Conservation (phyloP, 37 sponge, comb jelly and placozoan genomes). For the Ianthella basta region DNA sequence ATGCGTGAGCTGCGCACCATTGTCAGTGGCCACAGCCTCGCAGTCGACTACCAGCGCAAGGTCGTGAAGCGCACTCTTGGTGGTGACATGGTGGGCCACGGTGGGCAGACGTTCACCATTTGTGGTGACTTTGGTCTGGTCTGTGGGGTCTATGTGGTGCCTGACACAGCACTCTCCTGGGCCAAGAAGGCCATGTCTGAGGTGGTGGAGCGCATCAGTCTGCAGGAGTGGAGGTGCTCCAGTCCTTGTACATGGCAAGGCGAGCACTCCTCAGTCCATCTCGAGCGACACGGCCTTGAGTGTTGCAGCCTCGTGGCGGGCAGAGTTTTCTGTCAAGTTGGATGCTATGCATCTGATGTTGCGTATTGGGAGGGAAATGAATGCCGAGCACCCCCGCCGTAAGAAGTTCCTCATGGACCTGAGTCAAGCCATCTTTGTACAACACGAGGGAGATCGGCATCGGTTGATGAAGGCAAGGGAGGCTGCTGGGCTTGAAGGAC, state of each 20-base stretch:
- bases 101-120: constrained; percentile 55
- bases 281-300: constrained; percentile 18
- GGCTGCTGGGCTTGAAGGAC: no score
- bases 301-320: constrained; percentile 43
- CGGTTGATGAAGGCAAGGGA: background rate
- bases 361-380: constrained; percentile 28
- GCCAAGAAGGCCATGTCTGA: constrained; percentile 47
- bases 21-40: constrained; percentile 32
- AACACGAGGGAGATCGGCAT: no score
- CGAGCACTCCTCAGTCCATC: background rate
- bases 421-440: constrained; percentile 37
- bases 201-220: constrained; percentile 41
- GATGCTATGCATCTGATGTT: constrained; percentile 48
- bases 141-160: constrained; percentile 29
- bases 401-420: constrained; percentile 43
- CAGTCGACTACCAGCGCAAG: constrained; percentile 51
- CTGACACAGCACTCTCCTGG: constrained; percentile 38
- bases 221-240: constrained; percentile 28
- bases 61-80: constrained; percentile 48
- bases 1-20: constrained; percentile 11
- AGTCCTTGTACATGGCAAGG: constrained; percentile 44
- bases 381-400: constrained; percentile 26
- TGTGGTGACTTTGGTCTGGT: constrained; percentile 49
- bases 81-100: constrained; percentile 45
- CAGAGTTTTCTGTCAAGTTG: constrained; percentile 33